Percentiles rank a stretch among this genome's conserved stretches.
Evolutionary conservation across 53 echinoderm and acorn worm genomes (phyloP).

Genomic region (Arbacia lixula): DNA sequence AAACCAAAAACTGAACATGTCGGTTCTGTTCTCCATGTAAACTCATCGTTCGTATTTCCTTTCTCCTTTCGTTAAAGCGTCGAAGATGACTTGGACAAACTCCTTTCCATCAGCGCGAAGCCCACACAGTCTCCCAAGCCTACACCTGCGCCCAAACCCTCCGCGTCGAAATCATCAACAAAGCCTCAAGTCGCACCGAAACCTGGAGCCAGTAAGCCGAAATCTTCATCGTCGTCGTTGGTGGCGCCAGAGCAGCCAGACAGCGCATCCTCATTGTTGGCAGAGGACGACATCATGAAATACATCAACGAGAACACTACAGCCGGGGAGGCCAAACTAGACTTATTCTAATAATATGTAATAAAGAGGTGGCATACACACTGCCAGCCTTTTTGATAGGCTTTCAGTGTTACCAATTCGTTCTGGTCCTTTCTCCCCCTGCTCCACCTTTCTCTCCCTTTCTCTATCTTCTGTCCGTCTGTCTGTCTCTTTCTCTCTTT

Average conservation of each 20-base stretch:
- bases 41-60: background rate
- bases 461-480: background rate
- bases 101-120: conserved; percentile 65
- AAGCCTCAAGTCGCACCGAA: conserved; percentile 7
- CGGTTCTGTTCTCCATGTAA: too few relatives aligned
- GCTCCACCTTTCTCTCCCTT: background rate
- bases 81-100: conserved; percentile 88
- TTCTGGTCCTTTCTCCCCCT: background rate
- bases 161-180: background rate
- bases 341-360: conserved; percentile 64
- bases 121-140: conserved; percentile 49
- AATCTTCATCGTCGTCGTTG: background rate
- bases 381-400: too few relatives aligned
- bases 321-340: conserved; percentile 64
- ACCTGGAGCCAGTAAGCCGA: conserved; percentile 18
- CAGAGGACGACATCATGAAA: conserved; percentile 85
- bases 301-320: conserved; percentile 83
- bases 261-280: conserved; percentile 35
- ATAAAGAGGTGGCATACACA: too few relatives aligned
- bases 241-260: conserved; percentile 25
- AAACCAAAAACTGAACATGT: too few relatives aligned
- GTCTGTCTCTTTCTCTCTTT: background rate
- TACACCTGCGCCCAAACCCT: background rate
- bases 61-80: conserved; percentile 60
- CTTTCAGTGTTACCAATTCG: too few relatives aligned